These are phyloP conservation scores for Laticauda colubrina DNA, from an alignment of 2,113 vertebrate genomes.

Conservation along the genomic window DNA sequence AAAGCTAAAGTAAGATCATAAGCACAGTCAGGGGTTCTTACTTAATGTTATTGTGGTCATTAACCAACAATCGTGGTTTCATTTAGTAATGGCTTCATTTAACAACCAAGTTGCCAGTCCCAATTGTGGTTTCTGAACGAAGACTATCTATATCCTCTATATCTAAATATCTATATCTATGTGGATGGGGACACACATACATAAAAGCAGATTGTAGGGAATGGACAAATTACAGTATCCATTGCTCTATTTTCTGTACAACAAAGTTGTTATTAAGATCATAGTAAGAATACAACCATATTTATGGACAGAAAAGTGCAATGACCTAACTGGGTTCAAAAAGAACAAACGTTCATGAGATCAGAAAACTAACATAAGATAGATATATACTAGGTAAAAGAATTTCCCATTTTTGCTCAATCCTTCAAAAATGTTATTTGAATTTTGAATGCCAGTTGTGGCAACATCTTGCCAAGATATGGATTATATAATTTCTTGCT, in stretches of 20 bases:
- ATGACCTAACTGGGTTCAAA: too few relatives aligned
- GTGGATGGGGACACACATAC: neutral
- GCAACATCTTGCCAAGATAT: neutral
- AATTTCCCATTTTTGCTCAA: neutral
- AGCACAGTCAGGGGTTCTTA: too few relatives aligned
- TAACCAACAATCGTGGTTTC: neutral
- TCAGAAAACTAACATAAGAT: too few relatives aligned
- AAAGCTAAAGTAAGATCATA: too few relatives aligned
- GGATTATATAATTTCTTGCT: neutral
- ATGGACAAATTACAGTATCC: neutral
- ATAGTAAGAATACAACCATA: neutral
- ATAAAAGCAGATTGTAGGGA: neutral
- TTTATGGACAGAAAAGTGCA: neutral
- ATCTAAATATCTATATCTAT: neutral
- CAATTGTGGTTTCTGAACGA: neutral
- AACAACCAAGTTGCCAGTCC: neutral
- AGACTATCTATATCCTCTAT: neutral
- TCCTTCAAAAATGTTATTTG: neutral
- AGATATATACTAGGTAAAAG: too few relatives aligned
- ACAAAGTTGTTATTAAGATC: neutral
- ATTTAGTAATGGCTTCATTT: neutral
- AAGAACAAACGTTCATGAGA: too few relatives aligned
- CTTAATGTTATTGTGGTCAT: too few relatives aligned
- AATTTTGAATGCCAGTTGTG: neutral
- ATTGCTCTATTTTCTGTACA: neutral